Evolutionary conservation across 1,140 invertebrate species (phyloP).

Genomic region (Tetragonula clypearis): DNA sequence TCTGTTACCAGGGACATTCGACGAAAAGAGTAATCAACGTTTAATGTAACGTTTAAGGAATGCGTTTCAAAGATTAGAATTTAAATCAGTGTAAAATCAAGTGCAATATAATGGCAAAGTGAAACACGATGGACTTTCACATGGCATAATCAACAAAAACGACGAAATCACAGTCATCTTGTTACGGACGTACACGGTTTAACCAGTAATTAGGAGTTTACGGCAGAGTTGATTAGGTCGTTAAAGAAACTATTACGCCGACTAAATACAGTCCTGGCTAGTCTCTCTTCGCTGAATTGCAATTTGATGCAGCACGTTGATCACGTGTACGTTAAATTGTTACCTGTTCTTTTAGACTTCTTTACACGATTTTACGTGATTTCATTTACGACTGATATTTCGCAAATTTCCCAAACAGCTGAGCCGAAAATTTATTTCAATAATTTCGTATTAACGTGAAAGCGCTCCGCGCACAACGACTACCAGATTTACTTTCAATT

Average conservation of each 20-base stretch:
- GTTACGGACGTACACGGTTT: background rate
- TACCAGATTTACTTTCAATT: background rate
- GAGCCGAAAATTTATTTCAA: background rate
- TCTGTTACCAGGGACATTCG: background rate
- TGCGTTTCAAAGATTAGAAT: background rate
- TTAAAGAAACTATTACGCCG: conserved; percentile 52
- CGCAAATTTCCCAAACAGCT: no score
- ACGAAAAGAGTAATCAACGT: background rate
- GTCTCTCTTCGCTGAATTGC: conserved; percentile 9
- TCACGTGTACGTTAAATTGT: background rate
- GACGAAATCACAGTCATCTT: conserved; percentile 2
- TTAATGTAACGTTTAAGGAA: background rate
- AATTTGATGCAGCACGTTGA: conserved; percentile 19
- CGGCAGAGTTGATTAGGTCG: conserved; percentile 49
- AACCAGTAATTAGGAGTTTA: conserved; percentile 38
- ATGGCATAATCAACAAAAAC: background rate
- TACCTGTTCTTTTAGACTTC: background rate
- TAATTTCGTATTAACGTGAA: background rate
- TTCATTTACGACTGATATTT: background rate
- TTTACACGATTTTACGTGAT: background rate
- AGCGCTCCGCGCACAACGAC: background rate
- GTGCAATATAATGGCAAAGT: background rate
- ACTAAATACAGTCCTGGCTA: conserved; percentile 26
- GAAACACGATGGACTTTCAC: background rate
- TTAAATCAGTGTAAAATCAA: background rate